Conservation (phyloP, 2,113 vertebrate genomes). For the Hippopotamus amphibius region DNA sequence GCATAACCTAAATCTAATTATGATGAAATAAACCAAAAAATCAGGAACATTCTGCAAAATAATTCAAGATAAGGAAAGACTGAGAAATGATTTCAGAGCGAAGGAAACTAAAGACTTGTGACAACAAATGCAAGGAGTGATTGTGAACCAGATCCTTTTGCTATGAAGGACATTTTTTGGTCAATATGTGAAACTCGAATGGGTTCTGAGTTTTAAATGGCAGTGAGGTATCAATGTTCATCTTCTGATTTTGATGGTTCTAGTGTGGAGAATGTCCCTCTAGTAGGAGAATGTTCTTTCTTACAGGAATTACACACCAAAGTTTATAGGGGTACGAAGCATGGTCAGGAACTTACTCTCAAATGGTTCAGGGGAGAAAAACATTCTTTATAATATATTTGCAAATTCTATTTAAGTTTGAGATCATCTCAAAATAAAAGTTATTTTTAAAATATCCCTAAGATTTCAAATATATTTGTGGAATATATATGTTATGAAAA, state of each 20-base stretch:
- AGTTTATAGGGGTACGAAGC: background rate
- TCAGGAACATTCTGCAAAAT: background rate
- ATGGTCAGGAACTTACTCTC: background rate
- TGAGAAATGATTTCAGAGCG: background rate
- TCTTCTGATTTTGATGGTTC: background rate
- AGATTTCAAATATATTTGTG: background rate
- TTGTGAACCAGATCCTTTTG: background rate
- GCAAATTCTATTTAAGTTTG: background rate
- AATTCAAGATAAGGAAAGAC: background rate
- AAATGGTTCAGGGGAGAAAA: background rate
- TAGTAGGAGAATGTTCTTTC: background rate
- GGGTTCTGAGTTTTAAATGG: background rate
- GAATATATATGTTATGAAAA: conserved; percentile 18
- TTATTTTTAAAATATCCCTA: background rate
- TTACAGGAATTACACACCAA: background rate
- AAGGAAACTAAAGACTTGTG: background rate
- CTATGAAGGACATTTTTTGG: background rate
- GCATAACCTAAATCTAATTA: background rate
- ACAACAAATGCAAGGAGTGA: background rate
- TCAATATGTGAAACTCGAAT: background rate
- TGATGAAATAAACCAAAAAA: background rate
- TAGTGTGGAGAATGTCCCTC: background rate
- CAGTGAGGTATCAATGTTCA: background rate
- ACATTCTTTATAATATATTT: background rate
- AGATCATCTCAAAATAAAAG: background rate